A percentile compares a stretch with the other conserved stretches of the same genome.
Evolutionary conservation across 92 coral and sea anemone genomes (phyloP).

Genomic region (Bergia sp.): DNA sequence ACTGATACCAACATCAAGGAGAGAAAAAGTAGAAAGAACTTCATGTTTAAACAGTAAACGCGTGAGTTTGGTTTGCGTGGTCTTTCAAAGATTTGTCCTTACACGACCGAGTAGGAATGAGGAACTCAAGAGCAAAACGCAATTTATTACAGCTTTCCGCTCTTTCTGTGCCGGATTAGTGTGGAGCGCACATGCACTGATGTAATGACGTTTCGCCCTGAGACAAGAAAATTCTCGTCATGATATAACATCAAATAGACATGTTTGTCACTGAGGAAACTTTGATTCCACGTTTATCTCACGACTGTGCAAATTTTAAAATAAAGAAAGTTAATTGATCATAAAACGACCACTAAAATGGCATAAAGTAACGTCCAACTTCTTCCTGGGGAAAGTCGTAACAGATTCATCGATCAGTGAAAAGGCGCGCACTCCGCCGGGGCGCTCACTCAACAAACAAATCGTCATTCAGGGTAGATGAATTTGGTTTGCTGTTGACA

Average conservation of each 20-base stretch:
- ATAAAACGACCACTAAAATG: too few relatives aligned
- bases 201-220: not conserved
- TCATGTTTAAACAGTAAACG: not conserved
- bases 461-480: too few relatives aligned
- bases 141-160: not conserved
- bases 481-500: too few relatives aligned
- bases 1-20: not conserved
- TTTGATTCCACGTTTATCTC: not conserved
- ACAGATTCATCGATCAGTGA: too few relatives aligned
- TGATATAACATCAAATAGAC: not conserved
- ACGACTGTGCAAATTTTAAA: not conserved
- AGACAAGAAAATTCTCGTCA: slow-evolving; percentile 2
- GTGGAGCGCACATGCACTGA: too few relatives aligned
- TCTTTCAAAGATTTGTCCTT: not conserved
- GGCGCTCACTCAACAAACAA: too few relatives aligned
- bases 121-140: not conserved
- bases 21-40: not conserved
- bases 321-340: not conserved
- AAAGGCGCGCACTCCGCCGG: too few relatives aligned
- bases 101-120: not conserved
- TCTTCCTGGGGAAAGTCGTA: too few relatives aligned
- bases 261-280: not conserved
- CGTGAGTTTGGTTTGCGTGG: not conserved
- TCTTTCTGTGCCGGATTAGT: not conserved
- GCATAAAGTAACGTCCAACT: too few relatives aligned